Conservation (phyloP, 2,888 invertebrate species). For the Megalurothrips usitatus region DNA sequence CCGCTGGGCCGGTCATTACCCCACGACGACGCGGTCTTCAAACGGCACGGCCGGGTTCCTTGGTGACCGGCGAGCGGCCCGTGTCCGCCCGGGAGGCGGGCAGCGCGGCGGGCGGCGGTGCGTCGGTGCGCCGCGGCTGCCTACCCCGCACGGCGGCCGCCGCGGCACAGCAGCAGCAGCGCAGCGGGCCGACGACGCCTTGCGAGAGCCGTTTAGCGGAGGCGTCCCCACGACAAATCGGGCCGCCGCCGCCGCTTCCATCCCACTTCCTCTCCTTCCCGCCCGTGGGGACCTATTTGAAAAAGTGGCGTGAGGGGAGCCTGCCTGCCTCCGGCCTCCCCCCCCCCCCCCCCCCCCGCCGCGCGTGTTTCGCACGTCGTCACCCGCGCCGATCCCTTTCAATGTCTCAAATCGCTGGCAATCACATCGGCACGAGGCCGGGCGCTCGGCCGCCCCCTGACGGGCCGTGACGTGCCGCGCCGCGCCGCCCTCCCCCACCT, state of each 20-base stretch:
- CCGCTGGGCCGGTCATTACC: too few relatives aligned
- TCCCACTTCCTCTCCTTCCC: too few relatives aligned
- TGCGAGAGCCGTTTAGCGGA: too few relatives aligned
- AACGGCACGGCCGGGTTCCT: not conserved
- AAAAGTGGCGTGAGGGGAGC: too few relatives aligned
- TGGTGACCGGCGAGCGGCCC: too few relatives aligned
- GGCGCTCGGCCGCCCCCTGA: not conserved
- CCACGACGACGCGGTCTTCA: not conserved
- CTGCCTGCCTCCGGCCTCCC: too few relatives aligned
- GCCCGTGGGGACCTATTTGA: too few relatives aligned
- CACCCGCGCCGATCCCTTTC: not conserved
- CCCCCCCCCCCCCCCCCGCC: too few relatives aligned
- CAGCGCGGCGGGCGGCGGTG: not conserved
- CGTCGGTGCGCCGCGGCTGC: not conserved
- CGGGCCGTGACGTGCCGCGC: not conserved
- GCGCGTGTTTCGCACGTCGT: too few relatives aligned
- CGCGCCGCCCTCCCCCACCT: not conserved
- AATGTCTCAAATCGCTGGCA: conserved; percentile 14
- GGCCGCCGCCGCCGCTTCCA: too few relatives aligned
- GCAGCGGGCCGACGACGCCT: too few relatives aligned
- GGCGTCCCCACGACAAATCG: too few relatives aligned
- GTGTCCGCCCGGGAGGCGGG: not conserved
- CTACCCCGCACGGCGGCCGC: not conserved
- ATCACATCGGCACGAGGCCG: not conserved
- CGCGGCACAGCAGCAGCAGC: not conserved